Percentiles rank a stretch among this genome's conserved stretches.
phyloP scores from a whole-genome alignment of 2,888 invertebrate genomes.

The Aspidiotus rigidus region DNA sequence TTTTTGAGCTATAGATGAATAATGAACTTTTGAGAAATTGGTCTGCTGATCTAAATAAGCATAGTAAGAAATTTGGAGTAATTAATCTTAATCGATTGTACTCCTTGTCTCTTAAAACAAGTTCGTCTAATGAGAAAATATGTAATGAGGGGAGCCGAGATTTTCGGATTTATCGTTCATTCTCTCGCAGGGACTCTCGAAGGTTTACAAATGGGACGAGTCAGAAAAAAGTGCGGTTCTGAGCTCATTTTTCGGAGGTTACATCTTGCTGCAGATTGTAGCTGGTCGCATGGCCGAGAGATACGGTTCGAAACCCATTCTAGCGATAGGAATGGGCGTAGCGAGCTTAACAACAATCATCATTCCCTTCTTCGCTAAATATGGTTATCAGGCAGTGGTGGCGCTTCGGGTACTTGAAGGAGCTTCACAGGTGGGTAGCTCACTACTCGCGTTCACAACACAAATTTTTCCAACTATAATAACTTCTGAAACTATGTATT shows the following conservation, averaged over 20 bases:
- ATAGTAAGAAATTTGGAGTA: too few relatives aligned
- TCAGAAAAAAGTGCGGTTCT: conserved; percentile 51
- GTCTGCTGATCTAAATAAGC: too few relatives aligned
- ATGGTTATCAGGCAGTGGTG: conserved; percentile 29
- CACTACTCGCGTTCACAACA: too few relatives aligned
- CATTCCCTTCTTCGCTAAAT: conserved; percentile 34
- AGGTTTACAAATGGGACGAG: conserved; percentile 55
- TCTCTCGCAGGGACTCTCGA: conserved; percentile 19
- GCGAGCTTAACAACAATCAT: conserved; percentile 33
- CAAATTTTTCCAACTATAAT: too few relatives aligned
- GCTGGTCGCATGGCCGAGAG: conserved; percentile 47
- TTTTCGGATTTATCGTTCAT: background rate
- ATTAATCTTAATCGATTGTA: too few relatives aligned
- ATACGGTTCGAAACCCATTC: conserved; percentile 46
- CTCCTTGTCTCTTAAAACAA: too few relatives aligned
- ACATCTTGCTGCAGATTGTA: conserved; percentile 60
- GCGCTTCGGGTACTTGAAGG: conserved; percentile 35
- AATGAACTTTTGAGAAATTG: too few relatives aligned
- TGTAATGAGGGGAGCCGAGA: too few relatives aligned
- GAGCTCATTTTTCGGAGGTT: conserved; percentile 71
- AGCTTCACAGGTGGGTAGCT: conserved; percentile 34
- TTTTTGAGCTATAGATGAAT: too few relatives aligned
- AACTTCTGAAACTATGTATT: conserved; percentile 38
- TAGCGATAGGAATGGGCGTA: conserved; percentile 38
- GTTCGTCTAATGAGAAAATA: too few relatives aligned